These are phyloP conservation scores for Nerophis lumbriciformis DNA, from an alignment of 2,113 vertebrate species.

Conservation along the genomic window DNA sequence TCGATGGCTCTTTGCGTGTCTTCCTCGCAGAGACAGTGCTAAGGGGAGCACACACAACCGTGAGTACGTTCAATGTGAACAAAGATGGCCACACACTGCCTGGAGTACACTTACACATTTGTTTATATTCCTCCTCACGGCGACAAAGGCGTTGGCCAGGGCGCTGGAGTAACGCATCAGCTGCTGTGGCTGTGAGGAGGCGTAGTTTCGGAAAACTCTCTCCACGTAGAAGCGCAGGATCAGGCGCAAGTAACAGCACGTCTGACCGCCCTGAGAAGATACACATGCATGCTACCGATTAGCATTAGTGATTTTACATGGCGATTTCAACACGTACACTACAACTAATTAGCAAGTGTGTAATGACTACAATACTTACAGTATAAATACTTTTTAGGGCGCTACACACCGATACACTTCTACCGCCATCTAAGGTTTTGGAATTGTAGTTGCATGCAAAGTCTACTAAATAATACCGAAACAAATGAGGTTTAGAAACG, in stretches of 20 bases:
- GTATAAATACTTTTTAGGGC: too few species aligned
- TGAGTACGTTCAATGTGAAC: neutral
- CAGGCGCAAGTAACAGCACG: conserved; percentile 79
- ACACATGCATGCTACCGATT: neutral
- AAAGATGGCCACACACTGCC: neutral
- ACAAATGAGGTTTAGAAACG: too few species aligned
- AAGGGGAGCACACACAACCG: conserved; percentile 5
- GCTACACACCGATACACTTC: too few species aligned
- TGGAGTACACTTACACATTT: conserved; percentile 76
- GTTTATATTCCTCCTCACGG: conserved; percentile 71
- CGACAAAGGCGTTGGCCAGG: conserved; percentile 80
- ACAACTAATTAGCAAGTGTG: neutral
- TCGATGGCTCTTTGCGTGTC: conserved; percentile 53
- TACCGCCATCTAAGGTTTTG: too few species aligned
- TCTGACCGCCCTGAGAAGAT: conserved; percentile 67
- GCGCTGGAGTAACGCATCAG: conserved; percentile 65
- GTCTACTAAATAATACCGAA: too few species aligned
- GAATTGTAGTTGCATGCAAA: too few species aligned
- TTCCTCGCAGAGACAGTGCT: conserved; percentile 65
- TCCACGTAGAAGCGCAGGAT: conserved; percentile 84
- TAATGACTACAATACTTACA: too few species aligned
- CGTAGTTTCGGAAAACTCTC: conserved; percentile 81
- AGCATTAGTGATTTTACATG: too few species aligned
- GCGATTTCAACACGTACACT: neutral
- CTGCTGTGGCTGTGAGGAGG: conserved; percentile 42